Base-by-base conservation (phyloP, 1,140 invertebrate genomes). In the Solenopsis fugax region DNA sequence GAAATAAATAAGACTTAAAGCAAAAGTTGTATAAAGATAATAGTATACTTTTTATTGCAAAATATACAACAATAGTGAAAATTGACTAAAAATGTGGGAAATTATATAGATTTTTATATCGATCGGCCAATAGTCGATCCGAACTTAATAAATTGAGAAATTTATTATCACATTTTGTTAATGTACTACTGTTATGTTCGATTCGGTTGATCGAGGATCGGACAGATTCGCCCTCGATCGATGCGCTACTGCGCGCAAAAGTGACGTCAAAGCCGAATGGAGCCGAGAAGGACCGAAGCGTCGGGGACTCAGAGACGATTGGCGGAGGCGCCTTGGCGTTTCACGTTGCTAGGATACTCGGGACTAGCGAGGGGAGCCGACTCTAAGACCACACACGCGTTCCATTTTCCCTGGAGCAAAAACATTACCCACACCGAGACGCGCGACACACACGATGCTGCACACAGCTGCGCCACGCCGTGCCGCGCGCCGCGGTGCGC, bases 321-420 rank as follows among this genome's bases (percentile, higher is more conserved):
- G 94, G 94, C 86, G 77, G 91, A 91, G 77, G 71, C 85, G 78
- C 80, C 88, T 90, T 90, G 90, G 93, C 94, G 94, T 94, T 94
- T 90, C 89, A 69, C 92, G 94, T 95, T 94, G 94, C 94, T 94
- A 94, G 93, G 94, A 92, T 94, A 94, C 94, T 85, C 85, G 82
- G 90, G 91, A 92, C 87, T 65, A 41, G 67, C 69, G 89, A 90
- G 90, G 93, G 90, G 89, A 87, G 67, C 75, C 92, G 91, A 93
- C 91, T 90, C 89, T 90, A 92, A 29, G 94, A 95, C 94, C 94
- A 94, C 94, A 94, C 94, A 94, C 94, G 94, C 93, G 93, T 91
- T 94, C 93, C 93, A 95, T 94, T 94, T 94, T 93, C 94, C 94
- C 94, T 93, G 92, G 91, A 94, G 94, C 94, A 95, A 95, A 94